A percentile compares a stretch with the other conserved stretches of the same genome.
Conservation (phyloP, 2,113 vertebrate genomes). For the Orcinus orca region DNA sequence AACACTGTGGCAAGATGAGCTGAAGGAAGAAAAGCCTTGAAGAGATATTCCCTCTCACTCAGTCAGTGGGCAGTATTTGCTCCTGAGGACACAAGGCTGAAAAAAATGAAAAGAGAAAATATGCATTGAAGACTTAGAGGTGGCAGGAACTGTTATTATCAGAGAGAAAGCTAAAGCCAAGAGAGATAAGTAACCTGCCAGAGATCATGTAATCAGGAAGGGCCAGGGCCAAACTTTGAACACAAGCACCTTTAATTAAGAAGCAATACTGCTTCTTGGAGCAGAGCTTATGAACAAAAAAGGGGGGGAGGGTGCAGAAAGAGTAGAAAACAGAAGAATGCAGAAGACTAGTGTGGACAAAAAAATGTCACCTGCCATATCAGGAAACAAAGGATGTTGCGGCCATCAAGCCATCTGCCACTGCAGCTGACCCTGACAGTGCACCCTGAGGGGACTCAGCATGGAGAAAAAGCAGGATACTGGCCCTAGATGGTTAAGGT, state of each 20-base stretch:
- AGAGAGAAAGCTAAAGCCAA: not conserved
- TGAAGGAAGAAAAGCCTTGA: not conserved
- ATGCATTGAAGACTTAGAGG: not conserved
- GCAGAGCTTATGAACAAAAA: not conserved
- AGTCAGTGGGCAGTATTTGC: not conserved
- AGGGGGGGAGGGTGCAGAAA: not conserved
- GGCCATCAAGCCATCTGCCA: not conserved
- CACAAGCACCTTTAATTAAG: not conserved
- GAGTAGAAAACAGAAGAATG: conserved; percentile 7
- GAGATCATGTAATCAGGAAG: not conserved
- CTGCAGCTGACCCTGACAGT: not conserved
- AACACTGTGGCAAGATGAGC: not conserved
- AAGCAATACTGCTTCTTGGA: not conserved
- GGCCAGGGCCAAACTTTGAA: not conserved
- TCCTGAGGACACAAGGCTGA: not conserved
- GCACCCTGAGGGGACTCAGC: not conserved
- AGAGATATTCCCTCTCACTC: not conserved
- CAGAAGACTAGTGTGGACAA: not conserved
- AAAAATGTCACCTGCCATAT: not conserved
- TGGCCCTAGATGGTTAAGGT: not conserved
- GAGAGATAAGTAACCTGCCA: not conserved
- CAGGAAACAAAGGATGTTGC: not conserved
- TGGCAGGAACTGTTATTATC: not conserved
- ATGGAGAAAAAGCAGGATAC: not conserved
- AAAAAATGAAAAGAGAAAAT: conserved; percentile 4